These are phyloP conservation scores for Mystacides longicornis DNA, from an alignment of 2,888 invertebrate genomes.

Conservation along the genomic window DNA sequence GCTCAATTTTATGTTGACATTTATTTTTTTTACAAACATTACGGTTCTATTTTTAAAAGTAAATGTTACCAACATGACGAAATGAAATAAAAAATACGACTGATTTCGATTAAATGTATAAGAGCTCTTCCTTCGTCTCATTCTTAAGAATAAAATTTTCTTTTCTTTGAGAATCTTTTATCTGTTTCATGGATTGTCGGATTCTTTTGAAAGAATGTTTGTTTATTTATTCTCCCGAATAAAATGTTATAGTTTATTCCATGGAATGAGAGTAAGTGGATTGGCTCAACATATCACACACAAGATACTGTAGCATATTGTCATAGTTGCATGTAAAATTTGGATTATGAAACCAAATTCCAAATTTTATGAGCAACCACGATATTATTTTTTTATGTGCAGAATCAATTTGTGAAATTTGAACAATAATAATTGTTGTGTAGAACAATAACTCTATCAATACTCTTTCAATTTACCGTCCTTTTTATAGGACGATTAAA, in stretches of 20 bases:
- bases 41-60: neutral
- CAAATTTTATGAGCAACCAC: no score
- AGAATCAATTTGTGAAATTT: no score
- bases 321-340: no score
- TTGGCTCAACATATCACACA: neutral
- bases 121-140: neutral
- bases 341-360: no score
- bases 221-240: neutral
- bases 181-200: neutral
- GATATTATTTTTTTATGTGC: no score
- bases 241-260: neutral
- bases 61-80: neutral
- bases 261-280: neutral
- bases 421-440: no score
- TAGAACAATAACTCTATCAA: no score
- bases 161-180: neutral
- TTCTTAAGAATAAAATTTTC: conserved; percentile 1
- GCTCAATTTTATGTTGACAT: neutral
- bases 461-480: no score
- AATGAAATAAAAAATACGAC: neutral
- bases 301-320: no score
- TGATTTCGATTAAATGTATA: neutral
- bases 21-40: neutral
- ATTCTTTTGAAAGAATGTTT: neutral
- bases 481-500: no score